Percentiles rank a stretch among this genome's conserved stretches.
Evolutionary conservation across 2,113 vertebrate species (phyloP).

Genomic region (Nasalis larvatus): DNA sequence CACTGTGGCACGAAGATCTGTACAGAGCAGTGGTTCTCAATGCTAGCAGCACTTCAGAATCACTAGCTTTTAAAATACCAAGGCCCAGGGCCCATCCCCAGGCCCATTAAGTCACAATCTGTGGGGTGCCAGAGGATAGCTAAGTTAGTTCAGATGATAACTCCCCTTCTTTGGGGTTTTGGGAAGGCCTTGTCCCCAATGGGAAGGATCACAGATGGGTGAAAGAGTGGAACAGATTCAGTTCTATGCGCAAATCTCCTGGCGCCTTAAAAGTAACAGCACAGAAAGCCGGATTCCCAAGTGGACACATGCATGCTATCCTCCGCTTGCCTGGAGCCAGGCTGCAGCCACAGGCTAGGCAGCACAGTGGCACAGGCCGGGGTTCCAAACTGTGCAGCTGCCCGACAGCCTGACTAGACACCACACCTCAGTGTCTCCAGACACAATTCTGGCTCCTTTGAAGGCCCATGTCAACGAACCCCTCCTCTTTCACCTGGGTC

Average conservation of each 20-base stretch:
- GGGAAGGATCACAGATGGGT: not conserved
- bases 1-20: too few species aligned
- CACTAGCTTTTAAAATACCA: not conserved
- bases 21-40: not conserved
- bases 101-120: not conserved
- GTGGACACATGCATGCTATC: not conserved
- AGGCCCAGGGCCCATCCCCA: not conserved
- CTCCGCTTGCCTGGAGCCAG: not conserved
- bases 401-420: accelerated
- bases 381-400: not conserved
- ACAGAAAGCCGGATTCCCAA: not conserved
- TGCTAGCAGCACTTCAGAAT: not conserved
- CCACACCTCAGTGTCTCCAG: not conserved
- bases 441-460: not conserved
- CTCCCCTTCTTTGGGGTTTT: not conserved
- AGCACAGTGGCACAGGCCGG: not conserved
- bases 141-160: not conserved
- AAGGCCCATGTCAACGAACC: not conserved
- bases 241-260: not conserved
- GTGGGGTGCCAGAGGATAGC: not conserved
- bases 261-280: not conserved
- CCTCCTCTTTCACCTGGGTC: not conserved
- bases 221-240: not conserved
- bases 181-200: not conserved
- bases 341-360: accelerated